These are phyloP conservation scores for Euwallacea similis DNA, from an alignment of 1,140 invertebrate genomes.

Conservation along the genomic window DNA sequence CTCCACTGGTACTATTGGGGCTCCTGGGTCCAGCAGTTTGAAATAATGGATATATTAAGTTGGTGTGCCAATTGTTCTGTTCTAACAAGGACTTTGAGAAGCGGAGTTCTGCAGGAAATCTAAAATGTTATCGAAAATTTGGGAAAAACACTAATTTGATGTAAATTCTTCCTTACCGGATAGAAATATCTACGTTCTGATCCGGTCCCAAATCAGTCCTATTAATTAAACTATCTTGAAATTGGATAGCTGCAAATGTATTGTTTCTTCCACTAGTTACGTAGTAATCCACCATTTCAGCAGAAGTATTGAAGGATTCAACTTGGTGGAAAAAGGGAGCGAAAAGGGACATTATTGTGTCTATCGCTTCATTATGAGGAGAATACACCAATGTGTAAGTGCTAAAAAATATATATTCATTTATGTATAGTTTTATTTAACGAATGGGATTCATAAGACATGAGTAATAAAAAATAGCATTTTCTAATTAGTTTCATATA, in stretches of 20 bases:
- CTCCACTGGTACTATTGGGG: slow-evolving; percentile 59
- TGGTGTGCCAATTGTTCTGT: slow-evolving; percentile 65
- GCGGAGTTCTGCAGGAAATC: slow-evolving; percentile 64
- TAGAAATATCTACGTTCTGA: background rate
- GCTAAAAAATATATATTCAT: background rate
- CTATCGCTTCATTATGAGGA: background rate
- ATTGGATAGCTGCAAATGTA: slow-evolving; percentile 1
- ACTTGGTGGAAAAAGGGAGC: background rate
- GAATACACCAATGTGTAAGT: background rate
- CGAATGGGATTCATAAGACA: too few relatives aligned
- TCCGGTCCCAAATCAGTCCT: background rate
- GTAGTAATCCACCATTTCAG: background rate
- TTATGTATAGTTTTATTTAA: too few relatives aligned
- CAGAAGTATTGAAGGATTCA: background rate
- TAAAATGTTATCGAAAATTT: slow-evolving; percentile 8
- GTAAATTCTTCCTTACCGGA: background rate
- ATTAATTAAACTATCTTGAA: background rate
- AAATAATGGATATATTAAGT: slow-evolving; percentile 68
- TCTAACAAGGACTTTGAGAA: slow-evolving; percentile 54
- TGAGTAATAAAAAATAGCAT: too few relatives aligned
- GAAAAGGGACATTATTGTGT: background rate
- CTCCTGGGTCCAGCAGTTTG: slow-evolving; percentile 68
- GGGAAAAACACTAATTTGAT: background rate
- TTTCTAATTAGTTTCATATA: too few relatives aligned
- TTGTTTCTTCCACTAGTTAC: background rate